phyloP scores from a whole-genome alignment of 2,888 invertebrate genomes.

The Drosophila subquinaria region DNA sequence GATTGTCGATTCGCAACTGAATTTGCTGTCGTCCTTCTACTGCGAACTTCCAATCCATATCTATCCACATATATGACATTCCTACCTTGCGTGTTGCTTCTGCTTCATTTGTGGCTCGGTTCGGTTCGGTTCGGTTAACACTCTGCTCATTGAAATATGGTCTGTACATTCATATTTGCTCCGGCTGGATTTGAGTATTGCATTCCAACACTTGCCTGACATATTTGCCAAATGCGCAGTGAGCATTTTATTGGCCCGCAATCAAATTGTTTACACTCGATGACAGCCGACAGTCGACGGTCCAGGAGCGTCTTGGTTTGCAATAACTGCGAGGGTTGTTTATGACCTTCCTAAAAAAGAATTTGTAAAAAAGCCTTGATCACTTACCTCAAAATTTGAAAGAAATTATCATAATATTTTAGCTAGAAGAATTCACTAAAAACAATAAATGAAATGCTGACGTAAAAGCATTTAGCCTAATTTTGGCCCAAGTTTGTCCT shows the following conservation, averaged over 20 bases:
- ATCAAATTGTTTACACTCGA: constrained; percentile 39
- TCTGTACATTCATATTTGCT: background rate
- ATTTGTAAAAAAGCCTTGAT: background rate
- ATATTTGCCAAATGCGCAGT: constrained; percentile 22
- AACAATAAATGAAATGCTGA: too few species aligned
- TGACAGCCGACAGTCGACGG: constrained; percentile 15
- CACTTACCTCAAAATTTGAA: too few species aligned
- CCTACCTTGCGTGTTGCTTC: constrained; percentile 30
- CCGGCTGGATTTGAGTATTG: constrained; percentile 26
- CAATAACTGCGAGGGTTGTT: background rate
- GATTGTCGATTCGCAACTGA: constrained; percentile 52
- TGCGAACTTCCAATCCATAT: background rate
- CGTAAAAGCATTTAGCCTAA: too few species aligned
- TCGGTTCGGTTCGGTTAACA: background rate
- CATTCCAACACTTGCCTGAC: constrained; percentile 27
- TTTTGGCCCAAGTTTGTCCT: too few species aligned
- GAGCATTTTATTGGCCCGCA: constrained; percentile 38
- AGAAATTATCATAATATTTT: too few species aligned
- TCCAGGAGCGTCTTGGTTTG: constrained; percentile 31
- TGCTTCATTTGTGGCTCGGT: constrained; percentile 6
- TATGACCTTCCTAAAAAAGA: too few species aligned
- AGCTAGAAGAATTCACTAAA: too few species aligned
- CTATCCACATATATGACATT: background rate
- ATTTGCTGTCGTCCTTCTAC: constrained; percentile 17
- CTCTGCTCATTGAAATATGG: background rate